Evolutionary conservation across 2,888 invertebrate species (phyloP), one percentile per base, ranked within the genome.

Genomic region (Julus scanicus): DNA sequence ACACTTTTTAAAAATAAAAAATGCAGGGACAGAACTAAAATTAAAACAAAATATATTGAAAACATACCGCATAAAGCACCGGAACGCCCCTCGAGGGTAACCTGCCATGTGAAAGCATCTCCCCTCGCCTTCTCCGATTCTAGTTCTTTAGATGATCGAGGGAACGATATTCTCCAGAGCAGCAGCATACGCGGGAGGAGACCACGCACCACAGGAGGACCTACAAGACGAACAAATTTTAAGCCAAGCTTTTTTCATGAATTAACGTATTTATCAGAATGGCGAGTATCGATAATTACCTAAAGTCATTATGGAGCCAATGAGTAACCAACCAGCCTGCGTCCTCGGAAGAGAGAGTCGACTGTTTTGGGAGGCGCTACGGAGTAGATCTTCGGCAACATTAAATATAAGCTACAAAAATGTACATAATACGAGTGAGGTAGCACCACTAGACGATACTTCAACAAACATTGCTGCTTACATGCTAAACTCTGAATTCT

Each of bases 91-190:
- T 99, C 99, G 88, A 99, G 93, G 0, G 99, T 98, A 83, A 99
- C 96, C 94, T 98, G 97, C 99, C 99, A 99, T n/a, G 99, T 99
- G 92, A 99, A 99, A 0, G 98, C 97, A 93, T 99, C 99, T 9
- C 98, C 96, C 91, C 99, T 94, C 20, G 97, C 95, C 91, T 98
- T 98, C 93, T 99, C 99, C 0, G 98, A 97, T 92, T 99, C 99
- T 20, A 99, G 93, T 92, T 99, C 99, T 91, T 99, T 99, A 71
- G 95, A 95, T 0, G 98, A 98, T 86, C 99, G 94, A 0, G 99
- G 99, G 92, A 99, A 99, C 44, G 98, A 98, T 92, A 99, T 99
- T 90, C 98, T 95, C 99, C 99, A 99, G 3, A 99, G 93, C 17
- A 99, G 93, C 90, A 99, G 92, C 97, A 99, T 97, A 89, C 99